Evolutionary conservation across 2,888 invertebrate species (phyloP), one percentile per base, ranked within the genome.

Genomic region (Ectemnius lituratus): DNA sequence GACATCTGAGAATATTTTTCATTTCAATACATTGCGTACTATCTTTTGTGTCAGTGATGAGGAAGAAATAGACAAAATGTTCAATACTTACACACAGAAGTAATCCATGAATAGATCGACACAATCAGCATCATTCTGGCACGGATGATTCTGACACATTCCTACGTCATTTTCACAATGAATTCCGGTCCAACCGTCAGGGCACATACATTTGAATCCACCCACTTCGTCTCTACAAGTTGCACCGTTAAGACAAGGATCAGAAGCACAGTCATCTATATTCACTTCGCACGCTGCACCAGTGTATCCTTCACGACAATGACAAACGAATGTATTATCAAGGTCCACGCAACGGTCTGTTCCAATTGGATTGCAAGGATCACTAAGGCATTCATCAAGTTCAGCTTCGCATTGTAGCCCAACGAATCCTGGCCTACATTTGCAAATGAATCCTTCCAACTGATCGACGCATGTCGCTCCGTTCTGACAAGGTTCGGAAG

Each of bases 351-450:
- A 99, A 73, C 94, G 94, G 78, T 97, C 97, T 0, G 98, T 98
- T 69, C 98, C 98, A 62, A 96, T 94, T 0, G 97, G 95, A 87
- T 95, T 97, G 91, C 98, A 98, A 13, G 97, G 98, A 89, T 97
- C 97, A 81, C 95, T 96, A 65, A 97, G 92, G 87, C 98, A 98
- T 91, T 98, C 98, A 87, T 98, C 97, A 75, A 97, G 96, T 88
- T 96, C 97, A 14, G 97, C 97, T 91, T 98, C 98, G 88, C 98
- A 98, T 87, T 97, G 97, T n/a, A 97, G 91, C 0, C 98, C 97
- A 49, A 97, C 95, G 88, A 94, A 99, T 46, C 98, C 98, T 14
- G 98, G 97, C 71, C 97, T 94, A 88, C 99, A 99, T 90, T 96
- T 96, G 91, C 99, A 99, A 46, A 93, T 92, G 89, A 98, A 99